Base-by-base conservation (phyloP, 2,113 vertebrate genomes). In the Hiodon alosoides region DNA sequence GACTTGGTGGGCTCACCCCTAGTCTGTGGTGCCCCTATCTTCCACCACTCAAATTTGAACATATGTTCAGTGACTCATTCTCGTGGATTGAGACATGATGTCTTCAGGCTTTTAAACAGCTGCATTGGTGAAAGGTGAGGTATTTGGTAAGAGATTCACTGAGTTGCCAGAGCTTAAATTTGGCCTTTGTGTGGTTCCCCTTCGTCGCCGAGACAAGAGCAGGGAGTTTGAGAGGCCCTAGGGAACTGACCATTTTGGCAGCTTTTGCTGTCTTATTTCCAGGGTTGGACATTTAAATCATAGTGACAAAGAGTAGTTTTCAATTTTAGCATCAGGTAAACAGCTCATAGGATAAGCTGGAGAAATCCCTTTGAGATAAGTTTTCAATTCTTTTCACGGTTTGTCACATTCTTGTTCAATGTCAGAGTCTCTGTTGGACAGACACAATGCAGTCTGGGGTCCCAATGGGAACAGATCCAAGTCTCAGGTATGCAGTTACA, bases 201-300 rank as follows among this genome's bases (percentile, higher is more conserved):
- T 16, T 65, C 50, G n/a, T 16, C 11, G 65, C 60, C 31, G 60
- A 46, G 9, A 54, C 50, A 11, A 48, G 52, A 47, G 7, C 52
- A 4, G 17, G 52, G 72, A 67, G 31, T 13, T 48, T 17, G 7
- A 50, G 3, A 3, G 64, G 52, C 62, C 64, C 72, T 46, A 7
- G 48, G 72, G 72, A 74, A 9, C 52, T 54, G 31, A 73, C 72
- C 17, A 64, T 74, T 74, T 57, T 74, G 72, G 72, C 72, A 67
- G 14, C 11, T 64, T 64, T 64, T 17, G 16, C 61, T 17, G 61
- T 31, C 61, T 46, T 62, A 62, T 16, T 16, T 31, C 31, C 3
- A 31, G 7, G 2, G 61, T 3, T 5, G 17, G 61, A 64, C 5
- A 64, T 17, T 17, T 64, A 5, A 31, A 17, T 7, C 9, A 8